These are phyloP conservation scores for Eupeodes luniger DNA, from an alignment of 2,888 invertebrate species.

Conservation along the genomic window DNA sequence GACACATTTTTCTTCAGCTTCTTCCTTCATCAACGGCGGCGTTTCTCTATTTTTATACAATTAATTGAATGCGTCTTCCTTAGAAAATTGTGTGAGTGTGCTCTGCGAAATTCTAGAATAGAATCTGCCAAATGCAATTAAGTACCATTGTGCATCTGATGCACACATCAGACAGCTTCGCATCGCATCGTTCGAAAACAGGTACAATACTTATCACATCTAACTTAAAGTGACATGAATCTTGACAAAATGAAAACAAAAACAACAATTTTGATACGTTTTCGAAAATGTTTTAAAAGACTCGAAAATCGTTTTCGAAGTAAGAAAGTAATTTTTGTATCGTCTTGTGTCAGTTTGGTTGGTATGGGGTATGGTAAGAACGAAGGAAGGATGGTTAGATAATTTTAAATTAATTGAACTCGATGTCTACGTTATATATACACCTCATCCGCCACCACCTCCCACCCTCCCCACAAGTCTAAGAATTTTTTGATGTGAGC, in stretches of 20 bases:
- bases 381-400: slow-evolving; percentile 59
- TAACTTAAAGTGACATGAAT: slow-evolving; percentile 41
- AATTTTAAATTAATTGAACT: slow-evolving; percentile 73
- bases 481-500: slow-evolving; percentile 46
- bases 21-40: too few relatives aligned
- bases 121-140: slow-evolving; percentile 65
- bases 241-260: background rate
- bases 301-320: slow-evolving; percentile 39
- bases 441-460: background rate
- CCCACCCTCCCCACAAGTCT: slow-evolving; percentile 58
- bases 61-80: background rate
- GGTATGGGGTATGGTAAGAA: background rate
- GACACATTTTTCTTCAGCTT: too few relatives aligned
- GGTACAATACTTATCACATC: slow-evolving; percentile 52
- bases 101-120: slow-evolving; percentile 38
- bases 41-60: background rate
- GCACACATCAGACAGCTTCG: too few relatives aligned
- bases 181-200: slow-evolving; percentile 31
- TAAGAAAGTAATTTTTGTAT: slow-evolving; percentile 44
- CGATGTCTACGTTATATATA: background rate
- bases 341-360: background rate
- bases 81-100: background rate
- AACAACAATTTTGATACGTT: background rate
- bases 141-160: slow-evolving; percentile 46
- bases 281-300: background rate